Percentiles rank a stretch among this genome's conserved stretches.
Evolutionary conservation across 2,888 invertebrate genomes (phyloP).

Genomic region (Harpalus rubripes): DNA sequence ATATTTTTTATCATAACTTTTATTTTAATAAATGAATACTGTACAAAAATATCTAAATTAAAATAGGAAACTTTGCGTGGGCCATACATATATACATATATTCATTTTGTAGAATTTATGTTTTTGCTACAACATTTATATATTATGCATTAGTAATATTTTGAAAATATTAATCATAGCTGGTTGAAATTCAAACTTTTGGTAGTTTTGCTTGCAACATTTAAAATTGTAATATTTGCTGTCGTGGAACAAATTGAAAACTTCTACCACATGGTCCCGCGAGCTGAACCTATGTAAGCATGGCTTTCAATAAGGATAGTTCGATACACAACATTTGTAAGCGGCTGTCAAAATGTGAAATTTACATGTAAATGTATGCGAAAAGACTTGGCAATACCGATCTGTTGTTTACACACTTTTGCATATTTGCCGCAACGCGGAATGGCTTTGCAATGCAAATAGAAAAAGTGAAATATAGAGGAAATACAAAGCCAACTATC

Average conservation of each 20-base stretch:
- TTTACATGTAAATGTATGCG: slow-evolving; percentile 59
- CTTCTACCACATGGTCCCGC: background rate
- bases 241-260: slow-evolving; percentile 3
- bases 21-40: no score
- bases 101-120: no score
- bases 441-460: slow-evolving; percentile 49
- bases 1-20: no score
- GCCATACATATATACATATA: no score
- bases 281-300: background rate
- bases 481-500: slow-evolving; percentile 1
- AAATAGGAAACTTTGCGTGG: no score
- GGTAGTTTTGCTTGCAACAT: background rate
- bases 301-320: slow-evolving; percentile 6
- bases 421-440: slow-evolving; percentile 52
- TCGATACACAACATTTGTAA: slow-evolving; percentile 42
- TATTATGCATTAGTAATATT: no score
- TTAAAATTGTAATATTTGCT: slow-evolving; percentile 8
- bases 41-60: no score
- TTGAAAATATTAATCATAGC: no score
- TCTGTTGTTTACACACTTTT: slow-evolving; percentile 60
- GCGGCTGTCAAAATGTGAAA: slow-evolving; percentile 27
- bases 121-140: no score
- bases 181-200: no score
- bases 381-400: slow-evolving; percentile 39
- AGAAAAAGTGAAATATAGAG: slow-evolving; percentile 40